These are phyloP conservation scores for Acanthosepion esculentum DNA, from an alignment of 2,888 invertebrate species.

Conservation along the genomic window DNA sequence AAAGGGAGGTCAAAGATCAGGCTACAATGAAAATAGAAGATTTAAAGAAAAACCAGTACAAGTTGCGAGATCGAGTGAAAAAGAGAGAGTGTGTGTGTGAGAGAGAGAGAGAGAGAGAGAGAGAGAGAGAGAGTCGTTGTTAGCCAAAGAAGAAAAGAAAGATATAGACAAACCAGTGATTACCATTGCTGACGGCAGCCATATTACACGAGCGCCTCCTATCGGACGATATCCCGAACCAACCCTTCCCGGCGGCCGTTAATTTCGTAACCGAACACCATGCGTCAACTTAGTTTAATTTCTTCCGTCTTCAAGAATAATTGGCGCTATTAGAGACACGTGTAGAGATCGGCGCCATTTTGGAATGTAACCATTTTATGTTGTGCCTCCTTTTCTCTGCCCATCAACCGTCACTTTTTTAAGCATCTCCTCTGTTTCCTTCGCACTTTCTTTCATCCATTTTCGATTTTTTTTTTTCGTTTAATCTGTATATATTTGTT, in stretches of 20 bases:
- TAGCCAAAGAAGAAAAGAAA: background rate
- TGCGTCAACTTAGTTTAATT: constrained; percentile 22
- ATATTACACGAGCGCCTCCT: background rate
- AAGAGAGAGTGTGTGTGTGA: too few relatives aligned
- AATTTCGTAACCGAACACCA: constrained; percentile 18
- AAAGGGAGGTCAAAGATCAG: too few relatives aligned
- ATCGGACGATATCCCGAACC: background rate
- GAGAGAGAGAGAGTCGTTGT: background rate
- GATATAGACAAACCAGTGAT: background rate
- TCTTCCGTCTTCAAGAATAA: background rate
- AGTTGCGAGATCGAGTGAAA: too few relatives aligned
- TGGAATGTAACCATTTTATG: background rate
- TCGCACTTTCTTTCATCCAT: background rate
- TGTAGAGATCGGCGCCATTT: background rate
- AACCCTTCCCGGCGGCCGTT: constrained; percentile 33
- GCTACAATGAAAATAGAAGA: too few relatives aligned
- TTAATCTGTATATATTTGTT: background rate
- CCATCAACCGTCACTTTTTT: background rate
- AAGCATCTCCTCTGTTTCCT: background rate
- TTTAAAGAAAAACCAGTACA: too few relatives aligned
- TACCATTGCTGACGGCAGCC: background rate
- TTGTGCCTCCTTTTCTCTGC: background rate
- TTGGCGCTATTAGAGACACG: background rate
- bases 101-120: background rate
- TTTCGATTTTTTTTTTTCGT: background rate